A percentile compares a stretch with the other conserved stretches of the same genome.
phyloP scores from a whole-genome alignment of 2,113 vertebrate genomes.

The Apodemus sylvaticus region DNA sequence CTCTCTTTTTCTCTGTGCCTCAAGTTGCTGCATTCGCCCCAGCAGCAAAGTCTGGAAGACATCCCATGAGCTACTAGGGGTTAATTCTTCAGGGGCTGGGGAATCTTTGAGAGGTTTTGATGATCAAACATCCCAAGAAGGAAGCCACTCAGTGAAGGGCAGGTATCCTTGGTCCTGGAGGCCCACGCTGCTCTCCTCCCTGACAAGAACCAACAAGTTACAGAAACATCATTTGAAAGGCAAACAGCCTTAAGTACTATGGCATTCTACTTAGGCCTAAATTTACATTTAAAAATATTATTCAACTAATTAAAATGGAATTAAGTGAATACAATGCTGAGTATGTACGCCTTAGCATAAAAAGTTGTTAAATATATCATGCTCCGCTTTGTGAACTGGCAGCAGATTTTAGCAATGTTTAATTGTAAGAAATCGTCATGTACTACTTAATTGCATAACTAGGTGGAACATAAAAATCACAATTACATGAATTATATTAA shows the following conservation, averaged over 20 bases:
- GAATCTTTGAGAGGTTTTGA: neutral
- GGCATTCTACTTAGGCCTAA: conserved; percentile 81
- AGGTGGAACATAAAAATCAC: conserved; percentile 86
- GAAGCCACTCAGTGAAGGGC: neutral
- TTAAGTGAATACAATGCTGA: conserved; percentile 86
- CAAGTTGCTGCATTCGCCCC: no score
- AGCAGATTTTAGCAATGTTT: conserved; percentile 85
- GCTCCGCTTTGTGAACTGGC: conserved; percentile 69
- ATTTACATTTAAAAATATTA: conserved; percentile 85
- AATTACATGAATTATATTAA: conserved; percentile 86
- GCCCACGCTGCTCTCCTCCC: neutral
- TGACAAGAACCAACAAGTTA: conserved; percentile 57
- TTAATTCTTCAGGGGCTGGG: neutral
- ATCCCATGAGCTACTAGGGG: neutral
- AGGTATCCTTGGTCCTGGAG: neutral
- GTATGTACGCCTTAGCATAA: conserved; percentile 85
- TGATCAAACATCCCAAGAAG: rapidly evolving
- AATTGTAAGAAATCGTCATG: conserved; percentile 86
- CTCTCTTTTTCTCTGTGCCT: neutral
- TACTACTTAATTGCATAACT: conserved; percentile 86
- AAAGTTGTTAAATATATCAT: conserved; percentile 88
- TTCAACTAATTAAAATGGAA: conserved; percentile 87
- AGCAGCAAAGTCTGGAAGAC: neutral
- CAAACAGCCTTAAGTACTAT: conserved; percentile 78
- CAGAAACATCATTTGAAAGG: conserved; percentile 77